Base-by-base conservation (phyloP, 2,113 vertebrate genomes). In the Eidolon helvum region DNA sequence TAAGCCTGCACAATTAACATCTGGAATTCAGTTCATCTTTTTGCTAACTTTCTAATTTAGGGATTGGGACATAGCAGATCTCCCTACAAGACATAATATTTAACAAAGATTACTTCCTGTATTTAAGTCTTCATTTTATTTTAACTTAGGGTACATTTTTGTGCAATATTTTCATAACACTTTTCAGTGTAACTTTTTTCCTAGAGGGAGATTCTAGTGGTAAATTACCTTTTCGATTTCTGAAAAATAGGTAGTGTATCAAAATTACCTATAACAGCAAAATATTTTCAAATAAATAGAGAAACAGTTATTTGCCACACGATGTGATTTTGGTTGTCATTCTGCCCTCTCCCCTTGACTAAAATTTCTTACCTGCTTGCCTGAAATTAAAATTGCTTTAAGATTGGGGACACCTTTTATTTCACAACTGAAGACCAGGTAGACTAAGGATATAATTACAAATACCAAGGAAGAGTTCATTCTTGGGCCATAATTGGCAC, bases 1-100 rank as follows among this genome's bases (percentile, higher is more conserved):
- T 96, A 98, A 98, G 96, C 92, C 94, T 5, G 4, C 98, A 96
- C 98, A 98, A 98, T 98, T 98, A 98, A 97, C 98, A 97, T 97
- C 97, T 98, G 98, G 97, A 97, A 98, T 98, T 98, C 97, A 92
- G 96, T 94, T 97, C 93, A 96, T 98, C 86, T 95, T 98, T 97
- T 97, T 98, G 97, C 98, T 98, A 98, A 97, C 94, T 98, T 98
- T 98, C 98, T 97, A 97, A 98, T 98, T 99, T 98, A 97, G 98
- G 72, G 82, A 79, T 87, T 98, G 97, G 92, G 96, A 96, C 85
- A 85, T 59, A 74, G 83, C 97, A 75, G 97, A 96, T 98, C 96
- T 97, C 91, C 91, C 93, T 96, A 97, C 89, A 98, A 98, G 55
- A 97, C 28, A 69, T 93, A 95, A 69, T 93, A 95, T 96, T 94